These are phyloP conservation scores for Molorchus minor DNA, from an alignment of 2,888 invertebrate species.

Conservation along the genomic window DNA sequence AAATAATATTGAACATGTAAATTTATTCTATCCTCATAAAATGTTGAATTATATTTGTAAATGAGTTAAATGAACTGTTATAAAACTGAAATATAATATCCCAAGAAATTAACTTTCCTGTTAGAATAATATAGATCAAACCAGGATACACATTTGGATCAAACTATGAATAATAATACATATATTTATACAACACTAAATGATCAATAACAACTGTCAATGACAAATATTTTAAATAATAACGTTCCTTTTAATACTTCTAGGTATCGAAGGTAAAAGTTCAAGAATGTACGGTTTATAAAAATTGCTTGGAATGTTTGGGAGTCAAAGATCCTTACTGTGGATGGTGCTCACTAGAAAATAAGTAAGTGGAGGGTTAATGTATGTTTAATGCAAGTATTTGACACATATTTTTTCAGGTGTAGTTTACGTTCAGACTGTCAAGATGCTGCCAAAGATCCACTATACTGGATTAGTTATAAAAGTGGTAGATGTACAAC, in stretches of 20 bases:
- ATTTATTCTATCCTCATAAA: too few species aligned
- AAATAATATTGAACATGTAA: too few species aligned
- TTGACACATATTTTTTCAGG: constrained; percentile 56
- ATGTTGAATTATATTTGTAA: too few species aligned
- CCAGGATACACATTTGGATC: too few species aligned
- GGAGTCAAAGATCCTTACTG: constrained; percentile 96
- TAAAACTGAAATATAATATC: too few species aligned
- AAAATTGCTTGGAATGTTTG: constrained; percentile 90
- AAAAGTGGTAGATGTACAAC: constrained; percentile 96
- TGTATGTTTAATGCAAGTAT: neutral
- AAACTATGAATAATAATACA: too few species aligned
- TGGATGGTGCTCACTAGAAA: constrained; percentile 96
- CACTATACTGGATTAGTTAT: constrained; percentile 95
- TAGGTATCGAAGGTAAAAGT: constrained; percentile 89
- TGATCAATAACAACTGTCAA: too few species aligned
- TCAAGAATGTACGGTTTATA: constrained; percentile 91
- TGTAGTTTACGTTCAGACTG: constrained; percentile 93
- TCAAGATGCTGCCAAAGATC: constrained; percentile 90
- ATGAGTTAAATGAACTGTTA: too few species aligned
- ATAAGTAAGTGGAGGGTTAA: constrained; percentile 70
- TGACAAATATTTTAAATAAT: constrained; percentile 6
- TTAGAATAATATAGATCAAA: too few species aligned
- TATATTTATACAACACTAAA: too few species aligned
- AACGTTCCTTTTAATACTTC: too few species aligned
- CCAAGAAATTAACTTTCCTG: too few species aligned